Conservation (phyloP, 37 sponge, comb jelly and placozoan species). For the Beroe forskalii region DNA sequence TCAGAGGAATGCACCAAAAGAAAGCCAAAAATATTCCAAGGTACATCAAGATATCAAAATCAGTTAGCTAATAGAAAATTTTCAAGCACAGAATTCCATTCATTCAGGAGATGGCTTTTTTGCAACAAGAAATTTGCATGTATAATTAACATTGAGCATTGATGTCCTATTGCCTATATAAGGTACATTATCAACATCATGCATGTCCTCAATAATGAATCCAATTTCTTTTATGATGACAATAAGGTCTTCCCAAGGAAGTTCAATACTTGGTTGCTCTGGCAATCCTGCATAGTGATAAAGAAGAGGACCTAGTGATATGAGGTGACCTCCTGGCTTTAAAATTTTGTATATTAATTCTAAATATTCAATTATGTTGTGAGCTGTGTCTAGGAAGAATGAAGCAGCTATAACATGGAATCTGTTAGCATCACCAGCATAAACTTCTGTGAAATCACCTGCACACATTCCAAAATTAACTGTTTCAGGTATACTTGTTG, state of each 20-base stretch:
- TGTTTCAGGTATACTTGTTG: slow-evolving; percentile 70
- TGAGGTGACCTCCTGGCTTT: slow-evolving; percentile 94
- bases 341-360: slow-evolving; percentile 84
- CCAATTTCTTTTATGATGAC: slow-evolving; percentile 1
- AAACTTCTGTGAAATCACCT: slow-evolving; percentile 91
- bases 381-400: slow-evolving; percentile 86
- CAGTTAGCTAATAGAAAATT: no score
- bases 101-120: no score
- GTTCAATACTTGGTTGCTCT: slow-evolving; percentile 33
- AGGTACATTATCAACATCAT: slow-evolving; percentile 29
- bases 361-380: slow-evolving; percentile 87
- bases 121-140: slow-evolving; percentile 87
- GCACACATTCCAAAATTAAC: slow-evolving; percentile 93
- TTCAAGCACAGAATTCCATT: no score
- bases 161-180: slow-evolving; percentile 77
- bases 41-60: no score
- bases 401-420: slow-evolving; percentile 67
- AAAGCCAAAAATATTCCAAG: no score
- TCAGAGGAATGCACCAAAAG: no score
- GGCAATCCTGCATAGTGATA: slow-evolving; percentile 51
- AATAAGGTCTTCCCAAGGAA: slow-evolving; percentile 36
- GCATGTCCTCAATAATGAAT: slow-evolving; percentile 7
- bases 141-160: slow-evolving; percentile 83
- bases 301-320: slow-evolving; percentile 65
- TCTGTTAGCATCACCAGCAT: slow-evolving; percentile 62